These are phyloP conservation scores for Paraescarpia echinospica DNA, from an alignment of 1,140 invertebrate species.

Conservation along the genomic window DNA sequence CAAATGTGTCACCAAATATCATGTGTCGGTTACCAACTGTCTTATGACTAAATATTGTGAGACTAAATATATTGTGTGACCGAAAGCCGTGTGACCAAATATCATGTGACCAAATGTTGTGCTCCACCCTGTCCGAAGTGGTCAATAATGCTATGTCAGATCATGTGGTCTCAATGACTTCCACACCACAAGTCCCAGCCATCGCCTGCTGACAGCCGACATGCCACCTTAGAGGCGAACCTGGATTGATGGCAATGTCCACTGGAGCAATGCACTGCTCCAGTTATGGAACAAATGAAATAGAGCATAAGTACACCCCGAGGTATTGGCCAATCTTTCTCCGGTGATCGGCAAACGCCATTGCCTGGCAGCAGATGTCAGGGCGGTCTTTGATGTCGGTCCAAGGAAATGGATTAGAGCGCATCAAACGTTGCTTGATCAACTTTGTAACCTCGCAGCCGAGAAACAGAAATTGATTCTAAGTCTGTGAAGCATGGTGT, in stretches of 20 bases:
- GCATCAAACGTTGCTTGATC: neutral
- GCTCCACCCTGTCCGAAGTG: neutral
- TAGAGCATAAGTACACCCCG: neutral
- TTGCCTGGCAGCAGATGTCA: neutral
- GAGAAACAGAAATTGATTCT: neutral
- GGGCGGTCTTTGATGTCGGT: neutral
- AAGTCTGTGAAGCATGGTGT: neutral
- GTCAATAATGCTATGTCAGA: neutral
- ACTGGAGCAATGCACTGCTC: neutral
- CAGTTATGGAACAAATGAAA: neutral
- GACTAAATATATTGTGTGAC: no score
- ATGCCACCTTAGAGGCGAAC: neutral
- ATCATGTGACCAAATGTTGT: no score
- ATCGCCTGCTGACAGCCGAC: neutral
- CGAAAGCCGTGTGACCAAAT: no score
- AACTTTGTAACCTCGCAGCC: neutral
- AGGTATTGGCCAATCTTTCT: conserved; percentile 5
- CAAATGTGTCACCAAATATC: no score
- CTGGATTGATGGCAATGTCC: neutral
- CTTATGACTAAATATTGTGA: no score
- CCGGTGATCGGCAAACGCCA: neutral
- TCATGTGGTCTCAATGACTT: neutral
- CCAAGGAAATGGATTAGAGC: neutral
- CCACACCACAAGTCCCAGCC: neutral
- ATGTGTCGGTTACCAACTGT: no score